A percentile compares a stretch with the other conserved stretches of the same genome.
Evolutionary conservation across 2,797 vertebrate species (phyloP).

Genomic region (Octomys mimax): DNA sequence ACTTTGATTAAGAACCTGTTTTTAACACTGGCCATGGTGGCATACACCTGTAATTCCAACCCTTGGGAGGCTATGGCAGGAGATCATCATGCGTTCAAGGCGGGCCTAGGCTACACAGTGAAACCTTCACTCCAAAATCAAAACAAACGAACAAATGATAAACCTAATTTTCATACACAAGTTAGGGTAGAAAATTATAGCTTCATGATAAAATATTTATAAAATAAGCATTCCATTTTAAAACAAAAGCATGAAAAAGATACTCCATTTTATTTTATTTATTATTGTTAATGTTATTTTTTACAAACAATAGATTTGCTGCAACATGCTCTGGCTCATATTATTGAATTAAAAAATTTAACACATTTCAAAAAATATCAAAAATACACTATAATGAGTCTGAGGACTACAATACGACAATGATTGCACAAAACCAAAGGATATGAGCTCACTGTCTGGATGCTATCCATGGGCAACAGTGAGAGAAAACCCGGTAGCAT

Average conservation of each 20-base stretch:
- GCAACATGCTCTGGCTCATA: slow-evolving; percentile 84
- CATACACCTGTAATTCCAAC: neutral
- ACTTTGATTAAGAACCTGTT: slow-evolving; percentile 67
- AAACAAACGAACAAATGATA: neutral
- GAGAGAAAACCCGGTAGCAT: slow-evolving; percentile 69
- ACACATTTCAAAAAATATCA: slow-evolving; percentile 85
- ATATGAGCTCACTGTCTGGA: slow-evolving; percentile 78
- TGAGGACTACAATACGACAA: slow-evolving; percentile 81
- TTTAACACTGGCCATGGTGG: neutral
- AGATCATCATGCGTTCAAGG: neutral
- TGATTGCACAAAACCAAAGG: slow-evolving; percentile 83
- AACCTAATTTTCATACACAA: slow-evolving; percentile 62
- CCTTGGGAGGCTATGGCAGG: neutral
- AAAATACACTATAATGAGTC: slow-evolving; percentile 84
- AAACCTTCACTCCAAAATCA: neutral
- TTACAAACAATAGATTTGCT: slow-evolving; percentile 84
- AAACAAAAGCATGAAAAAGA: slow-evolving; percentile 84
- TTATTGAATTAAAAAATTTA: slow-evolving; percentile 86
- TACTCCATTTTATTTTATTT: slow-evolving; percentile 83
- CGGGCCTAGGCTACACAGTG: neutral
- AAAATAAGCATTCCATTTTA: slow-evolving; percentile 81
- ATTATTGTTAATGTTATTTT: slow-evolving; percentile 79
- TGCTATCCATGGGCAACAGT: slow-evolving; percentile 79
- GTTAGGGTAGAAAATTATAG: slow-evolving; percentile 61
- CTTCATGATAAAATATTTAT: slow-evolving; percentile 80